These are phyloP conservation scores for Thera britannica DNA, from an alignment of 2,888 invertebrate species.

Conservation along the genomic window DNA sequence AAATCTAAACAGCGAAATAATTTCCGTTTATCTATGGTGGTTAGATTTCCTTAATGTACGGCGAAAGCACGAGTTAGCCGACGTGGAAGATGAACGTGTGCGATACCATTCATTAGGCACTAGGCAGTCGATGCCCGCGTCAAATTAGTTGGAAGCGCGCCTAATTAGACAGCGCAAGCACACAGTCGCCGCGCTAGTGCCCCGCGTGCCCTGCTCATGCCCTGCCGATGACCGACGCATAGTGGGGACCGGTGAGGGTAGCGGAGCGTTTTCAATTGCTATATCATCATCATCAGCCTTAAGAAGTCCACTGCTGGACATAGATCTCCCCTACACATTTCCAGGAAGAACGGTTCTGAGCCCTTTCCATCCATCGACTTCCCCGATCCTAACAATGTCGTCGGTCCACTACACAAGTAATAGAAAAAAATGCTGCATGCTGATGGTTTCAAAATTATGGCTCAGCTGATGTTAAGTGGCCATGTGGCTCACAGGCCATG, in stretches of 20 bases:
- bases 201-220: conserved; percentile 42
- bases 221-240: conserved; percentile 24
- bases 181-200: conserved; percentile 34
- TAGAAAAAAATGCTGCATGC: no score
- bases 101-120: conserved; percentile 81
- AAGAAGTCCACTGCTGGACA: no score
- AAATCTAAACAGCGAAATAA: conserved; percentile 50
- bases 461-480: no score
- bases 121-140: conserved; percentile 69
- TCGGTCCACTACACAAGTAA: no score
- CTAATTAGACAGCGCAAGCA: conserved; percentile 74
- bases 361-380: no score
- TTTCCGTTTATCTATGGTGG: conserved; percentile 62
- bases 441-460: no score
- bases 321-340: no score
- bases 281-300: no score
- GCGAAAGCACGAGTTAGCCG: conserved; percentile 62
- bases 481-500: no score
- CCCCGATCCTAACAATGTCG: no score
- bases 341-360: no score
- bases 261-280: conserved; percentile 10
- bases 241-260: neutral
- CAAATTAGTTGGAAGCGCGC: conserved; percentile 78
- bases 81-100: conserved; percentile 81
- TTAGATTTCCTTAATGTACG: conserved; percentile 66